Conservation (phyloP, 2,113 vertebrate species). For the Percopsis transmontana region DNA sequence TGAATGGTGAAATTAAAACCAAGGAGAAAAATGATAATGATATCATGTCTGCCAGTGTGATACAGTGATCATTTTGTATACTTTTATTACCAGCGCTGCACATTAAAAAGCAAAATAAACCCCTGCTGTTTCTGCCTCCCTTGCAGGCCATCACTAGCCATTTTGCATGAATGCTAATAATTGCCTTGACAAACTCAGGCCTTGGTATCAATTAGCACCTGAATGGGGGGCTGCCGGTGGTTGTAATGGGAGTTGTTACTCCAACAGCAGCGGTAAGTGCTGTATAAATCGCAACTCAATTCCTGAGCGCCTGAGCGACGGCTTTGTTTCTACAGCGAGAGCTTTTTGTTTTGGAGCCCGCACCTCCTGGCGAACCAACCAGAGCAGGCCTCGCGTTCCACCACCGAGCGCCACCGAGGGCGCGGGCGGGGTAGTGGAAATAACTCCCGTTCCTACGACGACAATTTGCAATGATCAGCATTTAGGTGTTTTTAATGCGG, state of each 20-base stretch:
- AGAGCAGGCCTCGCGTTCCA: slow-evolving; percentile 46
- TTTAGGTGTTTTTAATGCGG: background rate
- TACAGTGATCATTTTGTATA: slow-evolving; percentile 90
- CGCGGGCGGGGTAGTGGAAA: too few species aligned
- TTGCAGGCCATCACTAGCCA: slow-evolving; percentile 91
- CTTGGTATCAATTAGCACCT: slow-evolving; percentile 97
- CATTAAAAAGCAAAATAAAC: slow-evolving; percentile 91
- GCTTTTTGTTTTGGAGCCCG: slow-evolving; percentile 56
- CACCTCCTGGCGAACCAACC: slow-evolving; percentile 61
- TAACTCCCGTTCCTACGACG: too few species aligned
- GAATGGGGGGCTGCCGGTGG: slow-evolving; percentile 85
- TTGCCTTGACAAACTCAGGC: slow-evolving; percentile 94
- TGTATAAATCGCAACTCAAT: slow-evolving; percentile 67
- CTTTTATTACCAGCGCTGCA: slow-evolving; percentile 93
- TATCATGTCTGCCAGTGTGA: slow-evolving; percentile 90
- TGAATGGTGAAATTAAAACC: slow-evolving; percentile 58
- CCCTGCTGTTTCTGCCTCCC: slow-evolving; percentile 85
- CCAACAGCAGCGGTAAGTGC: slow-evolving; percentile 74
- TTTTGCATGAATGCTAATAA: slow-evolving; percentile 96
- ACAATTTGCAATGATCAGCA: slow-evolving; percentile 6
- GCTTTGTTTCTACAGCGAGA: slow-evolving; percentile 55
- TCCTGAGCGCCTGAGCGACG: slow-evolving; percentile 55
- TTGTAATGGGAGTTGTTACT: slow-evolving; percentile 92
- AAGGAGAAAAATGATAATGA: slow-evolving; percentile 82
- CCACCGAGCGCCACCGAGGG: too few species aligned